phyloP scores from a whole-genome alignment of 2,113 vertebrate species.

The Alethe castanea region DNA sequence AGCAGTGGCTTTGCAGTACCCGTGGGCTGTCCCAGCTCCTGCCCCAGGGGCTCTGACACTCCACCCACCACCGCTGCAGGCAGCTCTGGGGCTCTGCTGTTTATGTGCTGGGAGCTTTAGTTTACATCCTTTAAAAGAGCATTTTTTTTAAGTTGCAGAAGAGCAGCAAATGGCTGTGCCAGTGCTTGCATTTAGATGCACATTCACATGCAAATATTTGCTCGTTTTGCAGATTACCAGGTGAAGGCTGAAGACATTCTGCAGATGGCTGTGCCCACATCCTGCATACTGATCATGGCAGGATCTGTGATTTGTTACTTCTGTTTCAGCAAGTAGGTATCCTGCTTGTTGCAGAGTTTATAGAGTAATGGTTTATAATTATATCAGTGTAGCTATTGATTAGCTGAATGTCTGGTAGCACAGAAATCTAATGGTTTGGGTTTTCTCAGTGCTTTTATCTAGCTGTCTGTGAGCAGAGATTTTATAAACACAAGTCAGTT shows the following conservation, averaged over 20 bases:
- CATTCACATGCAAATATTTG: not conserved
- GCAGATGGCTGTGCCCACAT: conserved; percentile 4
- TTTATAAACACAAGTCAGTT: not conserved
- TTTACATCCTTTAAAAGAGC: not conserved
- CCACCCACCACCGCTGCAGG: fast-evolving
- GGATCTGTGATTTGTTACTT: conserved; percentile 52
- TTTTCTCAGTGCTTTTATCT: not conserved
- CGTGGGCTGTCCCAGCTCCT: not conserved
- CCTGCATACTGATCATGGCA: conserved; percentile 45
- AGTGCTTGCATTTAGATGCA: not conserved
- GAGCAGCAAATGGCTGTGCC: not conserved
- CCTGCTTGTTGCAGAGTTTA: not conserved
- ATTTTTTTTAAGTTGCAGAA: not conserved
- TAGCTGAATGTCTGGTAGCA: not conserved
- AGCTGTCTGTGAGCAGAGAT: not conserved
- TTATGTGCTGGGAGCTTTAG: not conserved
- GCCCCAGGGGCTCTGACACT: not conserved
- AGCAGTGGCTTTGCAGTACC: not conserved
- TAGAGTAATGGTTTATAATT: not conserved
- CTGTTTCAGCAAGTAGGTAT: conserved; percentile 66
- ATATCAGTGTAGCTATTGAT: not conserved
- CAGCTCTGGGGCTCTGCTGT: not conserved
- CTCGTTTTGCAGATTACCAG: conserved; percentile 47
- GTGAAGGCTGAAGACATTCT: conserved; percentile 12
- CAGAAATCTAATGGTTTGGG: not conserved